Evolutionary conservation across 2,113 vertebrate species (phyloP), one percentile per base, ranked within the genome.

Genomic region (Boulengeromyrus knoepffleri): DNA sequence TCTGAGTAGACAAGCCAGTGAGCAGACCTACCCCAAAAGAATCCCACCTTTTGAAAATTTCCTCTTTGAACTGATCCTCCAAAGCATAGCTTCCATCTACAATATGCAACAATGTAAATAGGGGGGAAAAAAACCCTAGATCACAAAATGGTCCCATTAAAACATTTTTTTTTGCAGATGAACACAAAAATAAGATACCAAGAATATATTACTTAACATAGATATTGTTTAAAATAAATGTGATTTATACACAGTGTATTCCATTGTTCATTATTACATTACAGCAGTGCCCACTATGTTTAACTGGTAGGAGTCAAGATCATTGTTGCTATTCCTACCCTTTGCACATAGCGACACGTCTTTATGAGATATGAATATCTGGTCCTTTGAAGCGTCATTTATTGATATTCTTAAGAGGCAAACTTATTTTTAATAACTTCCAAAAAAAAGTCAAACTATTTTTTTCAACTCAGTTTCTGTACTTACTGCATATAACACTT

Each of bases 111-210:
- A 84, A 62, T 47, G 85, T 87, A 36, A 52, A 53, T 12, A 45
- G 21, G 46, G 21, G 50, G 21, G 3, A 10, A 13, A n/a, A 62
- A 39, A 66, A 89, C 66, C 88, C 80, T 84, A 88, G 39, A 90
- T 52, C 77, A 50, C 58, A 62, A 56, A 84, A 90, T 90, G 90
- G 90, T 86, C 90, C 90, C 56, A 70, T 89, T 85, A 58, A 90
- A 88, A 89, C 56, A 50, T 50, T 77, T 83, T 77, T 77, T 89
- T 27, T 39, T 87, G 85, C 27, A 3, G 31, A 87, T 53, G 24
- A 49, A 88, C 49, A 85, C 39, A 45, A 39, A 88, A 39, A 70
- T 70, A 89, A 85, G 88, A 31, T 89, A 42, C 83, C 74, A 31
- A 62, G 87, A 47, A n/a, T 31, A 88, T 88, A 90, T 85, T 56